Percentiles rank a stretch among this genome's conserved stretches.
Conservation (phyloP, 53 echinoderm and acorn worm species). For the Apostichopus leukothele region DNA sequence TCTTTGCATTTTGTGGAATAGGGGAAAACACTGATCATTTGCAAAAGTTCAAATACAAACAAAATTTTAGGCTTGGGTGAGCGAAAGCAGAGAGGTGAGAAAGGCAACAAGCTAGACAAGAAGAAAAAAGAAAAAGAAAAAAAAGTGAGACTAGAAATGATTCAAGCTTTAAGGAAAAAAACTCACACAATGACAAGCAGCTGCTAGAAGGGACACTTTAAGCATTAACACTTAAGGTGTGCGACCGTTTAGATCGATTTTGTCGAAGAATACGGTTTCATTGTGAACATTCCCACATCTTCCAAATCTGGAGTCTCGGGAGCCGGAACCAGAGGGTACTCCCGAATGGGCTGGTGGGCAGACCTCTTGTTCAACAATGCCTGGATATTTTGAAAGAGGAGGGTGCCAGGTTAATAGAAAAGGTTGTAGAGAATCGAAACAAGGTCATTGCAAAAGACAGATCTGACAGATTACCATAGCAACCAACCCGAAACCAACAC, state of each 20-base stretch:
- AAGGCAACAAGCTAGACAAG: too few relatives aligned
- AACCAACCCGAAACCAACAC: too few relatives aligned
- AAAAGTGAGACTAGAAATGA: too few relatives aligned
- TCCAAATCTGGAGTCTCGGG: constrained; percentile 93
- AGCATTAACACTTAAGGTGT: neutral
- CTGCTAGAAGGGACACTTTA: neutral
- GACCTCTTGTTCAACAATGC: constrained; percentile 73
- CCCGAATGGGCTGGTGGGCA: constrained; percentile 89
- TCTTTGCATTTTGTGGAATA: too few relatives aligned
- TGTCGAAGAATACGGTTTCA: constrained; percentile 57
- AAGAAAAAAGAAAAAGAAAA: too few relatives aligned
- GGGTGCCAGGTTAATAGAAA: constrained; percentile 34
- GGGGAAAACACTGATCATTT: too few relatives aligned
- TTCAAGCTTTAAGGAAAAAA: neutral
- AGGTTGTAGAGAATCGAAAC: too few relatives aligned
- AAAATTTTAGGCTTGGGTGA: too few relatives aligned
- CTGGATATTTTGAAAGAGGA: constrained; percentile 45
- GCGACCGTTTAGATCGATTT: constrained; percentile 30
- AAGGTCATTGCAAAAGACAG: too few relatives aligned
- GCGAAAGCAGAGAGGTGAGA: too few relatives aligned
- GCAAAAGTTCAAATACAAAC: too few relatives aligned
- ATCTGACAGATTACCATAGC: too few relatives aligned
- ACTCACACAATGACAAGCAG: constrained; percentile 6
- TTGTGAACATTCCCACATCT: constrained; percentile 79
- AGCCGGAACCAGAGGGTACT: constrained; percentile 89